Conservation (phyloP, 2,888 invertebrate species). For the Ophion slaviceki region DNA sequence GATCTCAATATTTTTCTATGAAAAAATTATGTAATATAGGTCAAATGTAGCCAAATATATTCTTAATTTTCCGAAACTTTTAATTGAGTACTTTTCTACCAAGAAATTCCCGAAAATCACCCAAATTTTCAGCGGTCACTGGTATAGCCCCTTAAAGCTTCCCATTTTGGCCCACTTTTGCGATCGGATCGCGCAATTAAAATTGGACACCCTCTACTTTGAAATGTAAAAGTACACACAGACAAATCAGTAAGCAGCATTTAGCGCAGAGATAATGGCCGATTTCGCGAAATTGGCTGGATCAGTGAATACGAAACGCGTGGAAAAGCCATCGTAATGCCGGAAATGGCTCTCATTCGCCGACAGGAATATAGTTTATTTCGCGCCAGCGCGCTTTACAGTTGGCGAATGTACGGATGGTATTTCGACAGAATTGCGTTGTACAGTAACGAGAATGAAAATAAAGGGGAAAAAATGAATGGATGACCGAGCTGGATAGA, state of each 20-base stretch:
- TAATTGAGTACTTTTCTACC: no score
- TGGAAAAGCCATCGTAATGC: conserved; percentile 11
- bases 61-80: no score
- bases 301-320: neutral
- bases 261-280: conserved; percentile 14
- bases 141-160: no score
- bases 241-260: neutral
- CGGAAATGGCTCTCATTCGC: neutral
- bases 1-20: no score
- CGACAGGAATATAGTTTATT: neutral
- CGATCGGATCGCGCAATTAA: no score
- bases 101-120: no score
- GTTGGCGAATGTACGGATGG: neutral
- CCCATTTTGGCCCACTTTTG: no score
- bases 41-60: no score
- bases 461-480: neutral
- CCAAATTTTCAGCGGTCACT: no score
- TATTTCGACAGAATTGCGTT: neutral
- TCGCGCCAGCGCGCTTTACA: neutral
- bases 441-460: neutral
- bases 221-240: no score
- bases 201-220: no score
- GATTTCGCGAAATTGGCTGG: conserved; percentile 36
- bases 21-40: no score
- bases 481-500: neutral